Conservation (phyloP, 2,888 invertebrate species). For the Mayetiola destructor region DNA sequence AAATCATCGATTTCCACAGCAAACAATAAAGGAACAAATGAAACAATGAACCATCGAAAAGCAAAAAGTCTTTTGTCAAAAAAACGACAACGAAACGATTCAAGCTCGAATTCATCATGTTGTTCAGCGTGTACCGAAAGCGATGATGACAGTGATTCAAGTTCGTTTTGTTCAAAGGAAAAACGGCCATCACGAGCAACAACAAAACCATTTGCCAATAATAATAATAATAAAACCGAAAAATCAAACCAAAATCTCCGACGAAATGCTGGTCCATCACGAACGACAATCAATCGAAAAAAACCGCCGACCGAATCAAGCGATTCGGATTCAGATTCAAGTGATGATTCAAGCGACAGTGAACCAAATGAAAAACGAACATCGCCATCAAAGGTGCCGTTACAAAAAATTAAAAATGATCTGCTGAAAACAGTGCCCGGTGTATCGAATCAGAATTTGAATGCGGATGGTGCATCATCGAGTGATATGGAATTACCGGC, state of each 20-base stretch:
- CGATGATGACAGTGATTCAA: conserved; percentile 13
- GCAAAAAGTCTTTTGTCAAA: background rate
- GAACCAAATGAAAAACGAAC: background rate
- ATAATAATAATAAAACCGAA: background rate
- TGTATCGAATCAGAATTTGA: conserved; percentile 24
- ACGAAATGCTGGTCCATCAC: background rate
- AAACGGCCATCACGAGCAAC: no score
- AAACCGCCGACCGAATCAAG: background rate
- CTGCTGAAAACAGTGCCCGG: background rate
- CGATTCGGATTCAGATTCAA: background rate
- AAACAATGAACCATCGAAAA: background rate
- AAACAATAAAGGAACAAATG: background rate
- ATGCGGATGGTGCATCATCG: conserved; percentile 37
- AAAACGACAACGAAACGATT: background rate
- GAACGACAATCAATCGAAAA: background rate
- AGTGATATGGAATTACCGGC: conserved; percentile 64
- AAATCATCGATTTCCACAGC: background rate
- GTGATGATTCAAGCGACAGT: conserved; percentile 13
- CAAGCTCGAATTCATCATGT: conserved; percentile 15
- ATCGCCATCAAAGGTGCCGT: background rate
- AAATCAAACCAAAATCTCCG: background rate
- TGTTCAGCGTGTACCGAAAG: conserved; percentile 14
- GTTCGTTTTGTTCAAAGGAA: background rate
- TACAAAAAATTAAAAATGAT: background rate
- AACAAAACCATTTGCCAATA: conserved; percentile 9